Base-by-base conservation (phyloP, 2,113 vertebrate species). In the Campylorhamphus procurvoides region DNA sequence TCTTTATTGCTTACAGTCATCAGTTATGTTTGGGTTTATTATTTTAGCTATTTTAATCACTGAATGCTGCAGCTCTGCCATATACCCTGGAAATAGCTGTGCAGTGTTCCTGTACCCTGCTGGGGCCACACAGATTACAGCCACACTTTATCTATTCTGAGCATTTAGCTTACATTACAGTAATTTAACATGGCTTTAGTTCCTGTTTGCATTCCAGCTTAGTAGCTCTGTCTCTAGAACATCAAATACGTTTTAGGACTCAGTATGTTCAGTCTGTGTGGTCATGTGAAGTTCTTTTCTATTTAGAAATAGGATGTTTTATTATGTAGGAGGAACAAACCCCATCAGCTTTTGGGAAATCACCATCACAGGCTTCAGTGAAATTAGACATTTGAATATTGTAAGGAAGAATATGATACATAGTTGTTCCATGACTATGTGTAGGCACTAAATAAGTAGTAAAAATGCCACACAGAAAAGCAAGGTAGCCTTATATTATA, bases 1-100 rank as follows among this genome's bases (percentile, higher is more conserved):
- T 74, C 55, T 69, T 76, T 83, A 60, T 52, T 77, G 18, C 49
- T 84, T 74, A 63, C 6, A 84, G 64, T 40, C 52, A 81, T 42
- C 53, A 35, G 28, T 55, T 39, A 31, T 16, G 23, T 76, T 76
- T 62, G n/a, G 14, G 25, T 69, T 87, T 80, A 69, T 73, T 64
- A 62, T 83, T 87, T 75, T 46, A 87, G 22, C 71, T 79, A 4
- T 44, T 50, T 92, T 39, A 73, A 93, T 86, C 71, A 56, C 58
- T 64, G 14, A 29, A 35, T 85, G 3, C 3, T 10, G 24, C 13
- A 53, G 49, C 8, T 0, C 0, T 59, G 46, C 58, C 49, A 24
- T 4, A 33, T 29, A 20, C 16, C 3, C 28, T 87, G 79, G 40
- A 87, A 82, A 68, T 64, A 62, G n/a, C 46, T 62, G 10, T 14